Percentiles rank a stretch among this genome's conserved stretches.
These are phyloP conservation scores for Andrena praecox DNA, from an alignment of 2,888 invertebrate species.

Conservation along the genomic window DNA sequence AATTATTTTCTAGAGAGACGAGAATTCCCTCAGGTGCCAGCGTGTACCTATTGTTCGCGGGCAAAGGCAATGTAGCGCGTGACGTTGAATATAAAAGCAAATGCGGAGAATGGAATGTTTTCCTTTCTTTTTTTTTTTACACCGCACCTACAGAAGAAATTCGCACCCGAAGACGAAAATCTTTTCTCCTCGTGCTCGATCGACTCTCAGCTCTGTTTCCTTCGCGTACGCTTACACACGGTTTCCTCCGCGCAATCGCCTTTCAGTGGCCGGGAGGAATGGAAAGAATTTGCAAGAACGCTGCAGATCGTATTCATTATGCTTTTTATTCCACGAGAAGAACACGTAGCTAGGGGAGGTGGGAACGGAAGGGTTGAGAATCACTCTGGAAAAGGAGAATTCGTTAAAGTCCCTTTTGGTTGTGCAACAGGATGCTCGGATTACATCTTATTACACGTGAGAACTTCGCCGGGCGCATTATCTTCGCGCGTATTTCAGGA, in stretches of 20 bases:
- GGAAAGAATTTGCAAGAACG: too few relatives aligned
- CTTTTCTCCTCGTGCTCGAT: constrained; percentile 51
- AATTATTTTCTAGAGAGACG: constrained; percentile 36
- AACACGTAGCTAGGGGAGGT: background rate
- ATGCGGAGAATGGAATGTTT: constrained; percentile 1
- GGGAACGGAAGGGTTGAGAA: constrained; percentile 15
- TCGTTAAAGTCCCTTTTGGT: constrained; percentile 49
- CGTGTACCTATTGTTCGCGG: constrained; percentile 24
- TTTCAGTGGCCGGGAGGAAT: too few relatives aligned
- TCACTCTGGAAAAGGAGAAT: constrained; percentile 49
- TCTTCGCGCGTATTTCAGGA: constrained; percentile 57
- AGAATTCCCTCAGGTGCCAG: constrained; percentile 12
- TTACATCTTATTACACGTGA: constrained; percentile 65
- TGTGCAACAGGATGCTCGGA: constrained; percentile 61
- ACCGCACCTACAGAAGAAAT: constrained; percentile 6
- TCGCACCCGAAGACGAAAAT: constrained; percentile 57
- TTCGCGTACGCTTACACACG: constrained; percentile 56
- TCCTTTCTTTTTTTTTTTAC: constrained; percentile 19
- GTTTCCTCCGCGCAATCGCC: background rate
- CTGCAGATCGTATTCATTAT: too few relatives aligned
- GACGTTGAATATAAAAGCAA: constrained; percentile 35
- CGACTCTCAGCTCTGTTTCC: constrained; percentile 58
- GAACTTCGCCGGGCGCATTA: constrained; percentile 50
- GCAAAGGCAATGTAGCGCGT: constrained; percentile 18
- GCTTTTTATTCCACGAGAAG: background rate